Base-by-base conservation (phyloP, 2,113 vertebrate species). In the Strix uralensis region DNA sequence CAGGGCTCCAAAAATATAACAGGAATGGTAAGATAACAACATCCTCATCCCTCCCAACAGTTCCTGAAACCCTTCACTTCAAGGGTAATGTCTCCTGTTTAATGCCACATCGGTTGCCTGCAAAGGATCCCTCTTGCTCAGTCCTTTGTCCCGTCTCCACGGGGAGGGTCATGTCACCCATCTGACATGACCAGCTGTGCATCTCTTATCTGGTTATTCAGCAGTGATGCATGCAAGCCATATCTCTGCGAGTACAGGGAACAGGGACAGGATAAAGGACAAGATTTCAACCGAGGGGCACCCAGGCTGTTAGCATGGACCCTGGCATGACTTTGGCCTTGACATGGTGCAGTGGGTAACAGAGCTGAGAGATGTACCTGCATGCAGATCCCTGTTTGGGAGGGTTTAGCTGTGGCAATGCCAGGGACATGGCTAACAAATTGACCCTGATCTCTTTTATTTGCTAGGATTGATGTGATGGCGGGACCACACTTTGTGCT, bases 11-110 rank as follows among this genome's bases (percentile, higher is more conserved):
- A 94, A 95, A 80, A 83, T 71, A 94, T 23, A 87, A 67, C 81
- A 70, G 40, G 62, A 94, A 67, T 72, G 62, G 54, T 86, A 91
- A 97, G 94, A 94, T 95, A 97, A 96, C 65, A 79, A 95, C 91
- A 95, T 95, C 92, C 91, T 94, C 88, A 78, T 86, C 2, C 3
- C 83, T 96, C 73, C 73, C 6, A 1, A 65, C 87, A 81, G 94
- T 74, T 96, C 91, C 95, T 62, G 66, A 91, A 93, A 38, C 42
- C 46, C 54, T 96, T 77, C 26, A 54, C 40, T 70, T 2, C 6
- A 65, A 93, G 70, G 18, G 70, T 72, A 61, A 81, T 20, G 46
- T 54, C 65, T 81, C 10, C 40, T 38, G 32, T 20, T 81, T 23
- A 84, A 15, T 59, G 36, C 11, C 1, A 1, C 47, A 23, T 16